Evolutionary conservation across 2,888 invertebrate genomes (phyloP).

Genomic region (Idaea straminata): DNA sequence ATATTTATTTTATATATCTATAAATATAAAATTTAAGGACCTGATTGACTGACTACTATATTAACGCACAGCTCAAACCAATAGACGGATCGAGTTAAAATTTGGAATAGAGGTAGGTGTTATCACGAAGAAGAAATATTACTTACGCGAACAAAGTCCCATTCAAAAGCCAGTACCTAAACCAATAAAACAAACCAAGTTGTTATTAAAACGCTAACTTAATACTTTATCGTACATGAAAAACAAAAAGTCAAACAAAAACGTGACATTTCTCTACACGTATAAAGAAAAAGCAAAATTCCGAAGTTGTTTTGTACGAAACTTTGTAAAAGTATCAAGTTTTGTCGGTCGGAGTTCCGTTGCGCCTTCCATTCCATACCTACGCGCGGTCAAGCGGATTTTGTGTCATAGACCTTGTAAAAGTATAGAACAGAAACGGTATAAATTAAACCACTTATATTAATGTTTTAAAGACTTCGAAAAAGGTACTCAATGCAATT

Average conservation of each 20-base stretch:
- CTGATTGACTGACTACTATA: no score
- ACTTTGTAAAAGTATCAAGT: conserved; percentile 70
- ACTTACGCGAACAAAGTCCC: no score
- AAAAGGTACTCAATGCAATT: no score
- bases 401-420: conserved; percentile 59
- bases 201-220: neutral
- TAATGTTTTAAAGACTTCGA: neutral
- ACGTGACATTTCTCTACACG: conserved; percentile 4
- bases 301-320: conserved; percentile 34
- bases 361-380: conserved; percentile 50
- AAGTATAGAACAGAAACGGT: conserved; percentile 38
- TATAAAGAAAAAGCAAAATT: conserved; percentile 19
- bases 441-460: conserved; percentile 11
- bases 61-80: no score
- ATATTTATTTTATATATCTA: no score
- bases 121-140: no score
- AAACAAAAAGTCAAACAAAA: conserved; percentile 4
- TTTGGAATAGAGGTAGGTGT: no score
- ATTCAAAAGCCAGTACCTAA: neutral
- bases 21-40: no score
- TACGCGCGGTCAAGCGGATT: conserved; percentile 80
- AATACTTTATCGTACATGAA: neutral
- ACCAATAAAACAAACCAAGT: neutral
- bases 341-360: conserved; percentile 53
- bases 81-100: no score